Conservation (phyloP, 1,140 invertebrate genomes). For the Ceratosolen solmsi region DNA sequence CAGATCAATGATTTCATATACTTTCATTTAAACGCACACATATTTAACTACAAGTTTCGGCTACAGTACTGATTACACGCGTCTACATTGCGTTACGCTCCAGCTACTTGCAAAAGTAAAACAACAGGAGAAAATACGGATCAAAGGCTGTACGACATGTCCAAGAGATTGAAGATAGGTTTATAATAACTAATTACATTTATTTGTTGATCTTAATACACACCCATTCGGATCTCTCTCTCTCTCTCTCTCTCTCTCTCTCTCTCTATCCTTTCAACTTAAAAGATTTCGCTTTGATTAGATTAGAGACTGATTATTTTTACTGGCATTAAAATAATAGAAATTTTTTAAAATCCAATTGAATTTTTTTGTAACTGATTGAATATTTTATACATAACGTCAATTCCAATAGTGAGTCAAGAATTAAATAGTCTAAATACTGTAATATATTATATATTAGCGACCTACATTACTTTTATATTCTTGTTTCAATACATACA, state of each 20-base stretch:
- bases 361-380: too few species aligned
- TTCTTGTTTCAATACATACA: conserved; percentile 12
- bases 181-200: conserved; percentile 39
- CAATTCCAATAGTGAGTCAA: too few species aligned
- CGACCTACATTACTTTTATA: neutral
- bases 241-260: too few species aligned
- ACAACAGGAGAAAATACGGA: conserved; percentile 13
- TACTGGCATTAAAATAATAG: neutral
- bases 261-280: conserved; percentile 7
- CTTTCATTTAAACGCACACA: too few species aligned
- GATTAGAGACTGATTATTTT: neutral
- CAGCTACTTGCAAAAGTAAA: conserved; percentile 36
- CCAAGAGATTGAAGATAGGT: conserved; percentile 12
- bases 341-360: too few species aligned
- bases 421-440: too few species aligned
- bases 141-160: conserved; percentile 4
- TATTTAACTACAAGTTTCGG: conserved; percentile 1
- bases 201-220: too few species aligned
- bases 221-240: too few species aligned
- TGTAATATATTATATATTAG: too few species aligned
- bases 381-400: too few species aligned
- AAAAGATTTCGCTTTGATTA: too few species aligned
- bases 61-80: neutral
- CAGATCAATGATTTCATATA: conserved; percentile 26
- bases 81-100: conserved; percentile 46